Base-by-base conservation (phyloP, 2,888 invertebrate genomes). In the Eretmocerus hayati region DNA sequence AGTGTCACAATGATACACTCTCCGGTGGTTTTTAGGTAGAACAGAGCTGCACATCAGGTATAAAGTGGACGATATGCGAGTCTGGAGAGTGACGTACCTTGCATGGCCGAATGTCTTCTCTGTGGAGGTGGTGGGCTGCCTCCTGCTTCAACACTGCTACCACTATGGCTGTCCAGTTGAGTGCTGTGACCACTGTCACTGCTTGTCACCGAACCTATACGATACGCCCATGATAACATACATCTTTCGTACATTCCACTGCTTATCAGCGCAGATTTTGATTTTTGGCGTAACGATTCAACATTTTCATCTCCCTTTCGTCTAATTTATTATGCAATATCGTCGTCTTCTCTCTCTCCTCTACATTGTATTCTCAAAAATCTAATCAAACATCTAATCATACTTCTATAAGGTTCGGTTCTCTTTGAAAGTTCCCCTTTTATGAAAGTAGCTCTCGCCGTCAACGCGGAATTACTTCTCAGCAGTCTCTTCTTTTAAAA, bases 111-210 rank as follows among this genome's bases (percentile, higher is more conserved):
- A 64, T 77, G 76, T 56, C 76, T 73, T 66, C 77, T 69, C 59
- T 74, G 75, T 45, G 75, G 74, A 59, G 74, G 73, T 46, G 76
- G 76, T 57, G 76, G 74, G 63, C 74, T 73, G 57, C 74, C 74
- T 60, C 72, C 72, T 48, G 75, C 73, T 58, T 74, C 74, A 50
- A 73, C 75, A 56, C 79, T 79, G 72, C 79, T 77, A 62, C 78
- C 79, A 62, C 79, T 79, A 67, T 79, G 78, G 61, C 76, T 77
- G 69, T 79, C 81, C 61, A 78, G 74, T 67, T 85, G 85, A 48
- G 87, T 87, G 63, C 88, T 87, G 75, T 89, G 89, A 64, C 90
- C 90, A 67, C 89, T 89, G 76, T 90, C 92, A 74, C 90, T 91
- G 64, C 92, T 92, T 62, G 91, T 90, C 65, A 90, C 87, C 61